A percentile compares a stretch with the other conserved stretches of the same genome.
phyloP scores from a whole-genome alignment of 2,797 vertebrate genomes.

The Lagodon rhomboides region DNA sequence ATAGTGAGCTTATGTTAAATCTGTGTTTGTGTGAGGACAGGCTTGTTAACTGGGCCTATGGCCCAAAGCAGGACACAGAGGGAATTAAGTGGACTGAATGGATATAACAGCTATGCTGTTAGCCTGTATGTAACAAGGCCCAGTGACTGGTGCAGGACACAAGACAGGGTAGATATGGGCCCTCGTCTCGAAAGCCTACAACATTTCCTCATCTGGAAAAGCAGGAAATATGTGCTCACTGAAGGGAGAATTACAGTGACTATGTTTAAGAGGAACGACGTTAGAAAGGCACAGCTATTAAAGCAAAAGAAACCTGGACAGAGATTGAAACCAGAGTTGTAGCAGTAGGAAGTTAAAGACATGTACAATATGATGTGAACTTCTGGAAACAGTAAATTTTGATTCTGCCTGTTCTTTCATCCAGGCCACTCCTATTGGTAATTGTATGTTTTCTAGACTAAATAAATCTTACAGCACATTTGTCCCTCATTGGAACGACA shows the following conservation, averaged over 20 bases:
- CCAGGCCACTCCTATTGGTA: not conserved
- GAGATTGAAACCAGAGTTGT: constrained; percentile 36
- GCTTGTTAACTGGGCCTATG: constrained; percentile 47
- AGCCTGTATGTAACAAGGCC: constrained; percentile 35
- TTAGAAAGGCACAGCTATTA: constrained; percentile 20
- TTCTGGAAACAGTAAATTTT: constrained; percentile 23
- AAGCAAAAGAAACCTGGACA: not conserved
- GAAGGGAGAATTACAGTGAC: constrained; percentile 18
- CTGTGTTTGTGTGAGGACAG: constrained; percentile 43
- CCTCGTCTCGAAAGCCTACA: constrained; percentile 13
- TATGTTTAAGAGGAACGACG: constrained; percentile 29
- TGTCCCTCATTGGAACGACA: constrained; percentile 3
- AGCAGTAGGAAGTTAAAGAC: constrained; percentile 9
- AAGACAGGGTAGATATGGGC: constrained; percentile 20
- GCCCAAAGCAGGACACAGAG: constrained; percentile 30
- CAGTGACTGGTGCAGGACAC: constrained; percentile 28
- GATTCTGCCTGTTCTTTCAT: not conserved
- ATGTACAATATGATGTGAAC: constrained; percentile 12
- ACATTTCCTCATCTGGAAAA: constrained; percentile 55
- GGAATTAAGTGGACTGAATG: constrained; percentile 57
- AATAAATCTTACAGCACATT: constrained; percentile 19
- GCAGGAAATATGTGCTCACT: constrained; percentile 33
- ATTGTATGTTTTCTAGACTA: not conserved
- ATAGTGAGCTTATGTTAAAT: constrained; percentile 27
- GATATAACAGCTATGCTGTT: constrained; percentile 56